Evolutionary conservation across 92 coral and sea anemone species (phyloP), one percentile per base, ranked within the genome.

Genomic region (Epizoanthus fatuus): DNA sequence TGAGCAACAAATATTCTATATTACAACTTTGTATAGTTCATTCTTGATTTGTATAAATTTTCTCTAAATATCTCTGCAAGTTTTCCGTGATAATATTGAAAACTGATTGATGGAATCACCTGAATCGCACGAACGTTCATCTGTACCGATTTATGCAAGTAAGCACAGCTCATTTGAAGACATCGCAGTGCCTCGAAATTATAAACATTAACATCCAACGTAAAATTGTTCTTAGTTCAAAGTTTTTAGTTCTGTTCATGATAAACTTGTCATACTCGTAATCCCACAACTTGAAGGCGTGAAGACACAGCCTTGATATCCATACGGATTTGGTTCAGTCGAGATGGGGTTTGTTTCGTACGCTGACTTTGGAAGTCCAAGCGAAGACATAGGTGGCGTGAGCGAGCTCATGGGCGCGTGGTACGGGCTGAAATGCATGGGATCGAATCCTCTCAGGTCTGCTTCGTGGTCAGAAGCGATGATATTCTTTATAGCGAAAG

Each of bases 401-500:
- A 93, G 88, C 56, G 93, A 81, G 47, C 94, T 91, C 37, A 94
- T 63, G 9, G 96, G 98, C 3, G 82, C 49, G 42, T 97, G 99
- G 85, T 97, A 97, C 29, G 99, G 98, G 78, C 98, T 97, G 92
- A 93, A 97, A 78, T 97, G 98, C 99, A 95, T 97, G 9, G 98
- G 95, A 63, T 97, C 99, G 86, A 83, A 97, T 66, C 99, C 98
- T 88, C 99, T 92, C 53, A 97, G 95, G 35, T 97, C 99, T 70
- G 96, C 96, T 80, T 97, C 99, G 84, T 97, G 99, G 84, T 97
- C 99, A 60, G 92, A 88, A 15, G 99, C 99, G 72, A 97, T 97
- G 91, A 97, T 97, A 76, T 97, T 97, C 93, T 97, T 97, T 90
- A 97, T 97, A 83, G 99, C 99, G 90, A 97, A 97, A 56, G 99